A percentile compares a stretch with the other conserved stretches of the same genome.
Conservation (phyloP, 2,797 vertebrate species). For the Salarias fasciatus region DNA sequence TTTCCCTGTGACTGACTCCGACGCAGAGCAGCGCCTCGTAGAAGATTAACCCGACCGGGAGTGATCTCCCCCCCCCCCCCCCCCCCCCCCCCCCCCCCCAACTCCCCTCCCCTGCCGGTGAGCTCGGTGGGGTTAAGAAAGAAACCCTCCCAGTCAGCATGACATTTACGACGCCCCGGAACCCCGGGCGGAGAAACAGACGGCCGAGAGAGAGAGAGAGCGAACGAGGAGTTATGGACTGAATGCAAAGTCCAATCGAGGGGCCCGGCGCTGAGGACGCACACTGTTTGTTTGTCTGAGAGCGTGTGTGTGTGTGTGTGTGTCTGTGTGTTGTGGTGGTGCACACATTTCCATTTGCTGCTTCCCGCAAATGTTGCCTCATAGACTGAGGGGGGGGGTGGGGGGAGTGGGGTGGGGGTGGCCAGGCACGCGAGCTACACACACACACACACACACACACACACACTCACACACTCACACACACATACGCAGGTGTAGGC, state of each 20-base stretch:
- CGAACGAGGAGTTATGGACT: constrained; percentile 27
- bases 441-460: constrained; percentile 32
- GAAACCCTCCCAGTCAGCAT: constrained; percentile 27
- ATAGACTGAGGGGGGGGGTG: constrained; percentile 71
- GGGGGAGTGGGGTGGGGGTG: constrained; percentile 44
- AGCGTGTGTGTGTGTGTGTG: constrained; percentile 52
- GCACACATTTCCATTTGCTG: constrained; percentile 78
- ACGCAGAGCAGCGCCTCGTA: constrained; percentile 80
- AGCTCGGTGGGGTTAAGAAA: constrained; percentile 30
- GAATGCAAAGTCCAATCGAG: constrained; percentile 52
- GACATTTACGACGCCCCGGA: constrained; percentile 46
- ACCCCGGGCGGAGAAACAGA: constrained; percentile 45
- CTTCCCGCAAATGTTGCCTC: constrained; percentile 80
- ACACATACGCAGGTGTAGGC: constrained; percentile 42
- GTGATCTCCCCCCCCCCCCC: constrained; percentile 40
- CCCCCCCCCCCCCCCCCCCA: constrained; percentile 24
- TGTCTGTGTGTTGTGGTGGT: constrained; percentile 66
- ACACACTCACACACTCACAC: constrained; percentile 30
- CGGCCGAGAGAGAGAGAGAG: constrained; percentile 21
- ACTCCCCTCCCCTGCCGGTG: constrained; percentile 8
- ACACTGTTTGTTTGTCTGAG: constrained; percentile 62
- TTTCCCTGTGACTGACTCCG: constrained; percentile 62
- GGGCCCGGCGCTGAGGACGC: constrained; percentile 39
- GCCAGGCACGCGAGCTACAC: constrained; percentile 38
- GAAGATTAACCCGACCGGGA: constrained; percentile 66